Percentiles rank a stretch among this genome's conserved stretches.
phyloP scores from a whole-genome alignment of 2,797 vertebrate species.

The Sylvilagus floridanus region DNA sequence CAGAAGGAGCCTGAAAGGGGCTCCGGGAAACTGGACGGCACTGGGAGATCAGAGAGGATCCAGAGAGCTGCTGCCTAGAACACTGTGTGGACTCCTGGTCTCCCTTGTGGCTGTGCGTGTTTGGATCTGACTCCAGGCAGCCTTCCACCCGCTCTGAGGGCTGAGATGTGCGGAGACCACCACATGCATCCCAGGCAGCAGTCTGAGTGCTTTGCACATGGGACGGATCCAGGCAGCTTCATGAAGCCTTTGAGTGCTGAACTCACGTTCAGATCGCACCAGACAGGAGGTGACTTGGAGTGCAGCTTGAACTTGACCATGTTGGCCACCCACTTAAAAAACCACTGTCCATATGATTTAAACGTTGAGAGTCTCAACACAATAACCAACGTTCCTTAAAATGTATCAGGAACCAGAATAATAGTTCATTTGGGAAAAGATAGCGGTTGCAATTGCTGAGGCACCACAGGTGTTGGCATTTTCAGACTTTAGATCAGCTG shows the following conservation, averaged over 20 bases:
- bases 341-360: not conserved
- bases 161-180: not conserved
- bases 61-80: not conserved
- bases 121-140: not conserved
- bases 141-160: not conserved
- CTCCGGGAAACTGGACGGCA: not conserved
- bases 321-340: not conserved
- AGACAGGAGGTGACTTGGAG: not conserved
- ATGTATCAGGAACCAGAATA: not conserved
- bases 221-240: not conserved
- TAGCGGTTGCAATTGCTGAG: not conserved
- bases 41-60: not conserved
- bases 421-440: not conserved
- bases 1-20: not conserved
- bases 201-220: not conserved
- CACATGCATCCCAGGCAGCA: not conserved
- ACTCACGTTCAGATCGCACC: not conserved
- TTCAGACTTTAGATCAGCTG: not conserved
- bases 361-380: not conserved
- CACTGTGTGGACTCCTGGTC: not conserved
- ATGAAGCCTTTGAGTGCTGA: not conserved
- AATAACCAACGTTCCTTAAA: constrained; percentile 10
- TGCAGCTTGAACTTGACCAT: not conserved
- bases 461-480: not conserved
- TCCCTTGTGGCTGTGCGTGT: not conserved